These are phyloP conservation scores for Oxyruncus cristatus DNA, from an alignment of 2,113 vertebrate genomes.

Conservation along the genomic window DNA sequence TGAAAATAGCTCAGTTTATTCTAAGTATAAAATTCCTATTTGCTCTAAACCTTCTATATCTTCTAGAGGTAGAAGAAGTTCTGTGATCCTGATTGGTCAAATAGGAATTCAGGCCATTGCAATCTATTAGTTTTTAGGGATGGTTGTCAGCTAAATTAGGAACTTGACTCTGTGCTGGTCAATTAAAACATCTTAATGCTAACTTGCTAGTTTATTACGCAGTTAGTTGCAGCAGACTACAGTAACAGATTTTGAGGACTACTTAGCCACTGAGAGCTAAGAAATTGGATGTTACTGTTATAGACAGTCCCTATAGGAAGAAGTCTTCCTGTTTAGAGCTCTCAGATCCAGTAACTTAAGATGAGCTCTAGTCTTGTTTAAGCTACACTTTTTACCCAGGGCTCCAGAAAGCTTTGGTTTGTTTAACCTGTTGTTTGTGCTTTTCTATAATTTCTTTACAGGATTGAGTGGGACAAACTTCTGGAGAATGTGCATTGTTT, in stretches of 20 bases:
- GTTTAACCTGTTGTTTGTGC: neutral
- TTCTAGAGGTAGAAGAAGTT: neutral
- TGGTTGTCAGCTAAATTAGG: neutral
- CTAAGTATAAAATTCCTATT: neutral
- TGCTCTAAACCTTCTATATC: accelerated
- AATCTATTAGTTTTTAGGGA: neutral
- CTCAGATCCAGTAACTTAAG: neutral
- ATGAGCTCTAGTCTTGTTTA: neutral
- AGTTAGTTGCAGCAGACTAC: neutral
- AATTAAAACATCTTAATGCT: neutral
- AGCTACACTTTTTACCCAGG: neutral
- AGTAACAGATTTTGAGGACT: neutral
- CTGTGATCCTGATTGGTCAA: neutral
- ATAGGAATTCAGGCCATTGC: neutral
- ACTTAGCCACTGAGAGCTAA: neutral
- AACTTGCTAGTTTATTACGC: neutral
- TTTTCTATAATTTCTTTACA: constrained; percentile 42
- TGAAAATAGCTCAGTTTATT: neutral
- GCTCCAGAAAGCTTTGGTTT: neutral
- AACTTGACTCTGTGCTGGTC: neutral
- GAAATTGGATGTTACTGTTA: neutral
- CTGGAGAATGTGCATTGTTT: constrained; percentile 99
- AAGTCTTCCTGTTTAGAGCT: neutral
- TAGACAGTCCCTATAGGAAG: neutral
- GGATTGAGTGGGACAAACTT: constrained; percentile 99